These are phyloP conservation scores for Albula goreensis DNA, from an alignment of 2,113 vertebrate species.

Conservation along the genomic window DNA sequence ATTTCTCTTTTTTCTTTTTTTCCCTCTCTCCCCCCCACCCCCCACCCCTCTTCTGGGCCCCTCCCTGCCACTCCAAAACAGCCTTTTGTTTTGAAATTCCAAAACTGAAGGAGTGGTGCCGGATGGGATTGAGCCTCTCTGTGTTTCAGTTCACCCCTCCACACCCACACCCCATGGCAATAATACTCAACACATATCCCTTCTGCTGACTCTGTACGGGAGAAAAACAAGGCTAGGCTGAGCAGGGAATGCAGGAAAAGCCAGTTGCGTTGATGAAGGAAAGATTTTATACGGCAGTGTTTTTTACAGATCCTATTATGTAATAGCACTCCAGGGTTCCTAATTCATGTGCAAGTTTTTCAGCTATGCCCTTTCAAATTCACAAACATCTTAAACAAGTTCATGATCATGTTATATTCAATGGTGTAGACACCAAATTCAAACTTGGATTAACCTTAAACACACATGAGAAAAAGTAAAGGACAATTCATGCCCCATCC, in stretches of 20 bases:
- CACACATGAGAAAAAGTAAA: neutral
- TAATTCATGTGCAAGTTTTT: neutral
- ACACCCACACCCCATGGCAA: neutral
- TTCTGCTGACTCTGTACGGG: neutral
- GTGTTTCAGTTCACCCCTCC: neutral
- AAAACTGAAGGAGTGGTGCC: neutral
- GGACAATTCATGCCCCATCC: neutral
- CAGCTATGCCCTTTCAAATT: neutral
- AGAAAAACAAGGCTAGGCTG: neutral
- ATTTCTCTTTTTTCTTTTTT: no score
- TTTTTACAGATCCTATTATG: neutral
- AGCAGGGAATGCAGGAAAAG: neutral
- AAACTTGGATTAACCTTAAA: neutral
- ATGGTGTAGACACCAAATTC: no score
- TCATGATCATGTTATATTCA: neutral
- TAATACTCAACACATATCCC: neutral
- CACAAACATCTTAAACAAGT: slow-evolving; percentile 12
- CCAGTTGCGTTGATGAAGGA: neutral
- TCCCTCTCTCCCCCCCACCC: neutral
- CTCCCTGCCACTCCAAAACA: neutral
- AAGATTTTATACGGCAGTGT: neutral
- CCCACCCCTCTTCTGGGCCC: no score
- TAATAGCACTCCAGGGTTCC: neutral
- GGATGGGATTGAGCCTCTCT: neutral
- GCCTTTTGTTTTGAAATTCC: neutral